Evolutionary conservation across 2,797 vertebrate genomes (phyloP).

Genomic region (Phoxinus dragarum): DNA sequence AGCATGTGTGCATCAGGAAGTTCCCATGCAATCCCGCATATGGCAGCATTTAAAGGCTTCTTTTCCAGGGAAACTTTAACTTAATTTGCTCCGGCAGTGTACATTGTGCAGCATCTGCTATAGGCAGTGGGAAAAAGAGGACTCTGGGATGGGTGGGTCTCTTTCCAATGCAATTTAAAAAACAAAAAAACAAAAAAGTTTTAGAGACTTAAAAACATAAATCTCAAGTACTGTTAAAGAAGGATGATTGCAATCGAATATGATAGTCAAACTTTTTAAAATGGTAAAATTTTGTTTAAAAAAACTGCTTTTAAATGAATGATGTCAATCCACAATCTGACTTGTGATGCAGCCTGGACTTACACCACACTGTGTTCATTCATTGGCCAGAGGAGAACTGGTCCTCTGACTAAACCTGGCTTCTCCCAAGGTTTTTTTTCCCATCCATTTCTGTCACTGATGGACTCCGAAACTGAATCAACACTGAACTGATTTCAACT

Average conservation of each 20-base stretch:
- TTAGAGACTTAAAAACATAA: neutral
- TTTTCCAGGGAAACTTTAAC: constrained; percentile 82
- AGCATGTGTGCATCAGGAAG: constrained; percentile 84
- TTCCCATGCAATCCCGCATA: constrained; percentile 87
- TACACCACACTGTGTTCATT: neutral
- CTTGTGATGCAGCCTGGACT: neutral
- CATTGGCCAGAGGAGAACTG: neutral
- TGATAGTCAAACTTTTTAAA: neutral
- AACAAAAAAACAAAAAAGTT: neutral
- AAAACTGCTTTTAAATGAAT: neutral
- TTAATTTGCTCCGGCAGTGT: constrained; percentile 82
- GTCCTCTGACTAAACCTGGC: neutral
- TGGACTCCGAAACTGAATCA: neutral
- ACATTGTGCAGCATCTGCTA: constrained; percentile 76
- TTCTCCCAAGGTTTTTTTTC: neutral
- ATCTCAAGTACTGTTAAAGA: neutral
- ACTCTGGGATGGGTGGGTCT: constrained; percentile 57
- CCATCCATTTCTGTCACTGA: neutral
- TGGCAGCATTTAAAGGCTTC: constrained; percentile 86
- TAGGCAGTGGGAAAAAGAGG: constrained; percentile 69
- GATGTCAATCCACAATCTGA: neutral
- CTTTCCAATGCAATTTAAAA: neutral
- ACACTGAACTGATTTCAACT: too few species aligned
- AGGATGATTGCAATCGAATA: neutral
- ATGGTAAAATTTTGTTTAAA: neutral